Conservation (phyloP, 30 jellyfish, hydroid and myxozoan genomes). For the Aurelia sp. region DNA sequence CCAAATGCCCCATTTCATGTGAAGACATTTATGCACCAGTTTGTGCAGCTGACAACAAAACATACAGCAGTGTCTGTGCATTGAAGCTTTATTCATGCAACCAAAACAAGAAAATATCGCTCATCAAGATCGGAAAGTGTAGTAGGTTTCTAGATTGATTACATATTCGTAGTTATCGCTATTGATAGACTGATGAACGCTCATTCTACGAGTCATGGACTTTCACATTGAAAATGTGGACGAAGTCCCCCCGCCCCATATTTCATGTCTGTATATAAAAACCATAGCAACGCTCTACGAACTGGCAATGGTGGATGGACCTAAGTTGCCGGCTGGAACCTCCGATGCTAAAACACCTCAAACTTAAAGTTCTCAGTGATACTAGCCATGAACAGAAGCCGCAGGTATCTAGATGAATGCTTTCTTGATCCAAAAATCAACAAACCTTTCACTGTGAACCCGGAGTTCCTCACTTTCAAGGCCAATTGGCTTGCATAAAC, state of each 20-base stretch:
- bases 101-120: conserved; percentile 25
- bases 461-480: too few species aligned
- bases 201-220: not conserved
- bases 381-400: too few species aligned
- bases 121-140: conserved; percentile 74
- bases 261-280: too few species aligned
- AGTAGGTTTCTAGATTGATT: conserved; percentile 41
- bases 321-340: too few species aligned
- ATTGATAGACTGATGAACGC: not conserved
- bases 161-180: not conserved
- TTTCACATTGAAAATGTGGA: not conserved
- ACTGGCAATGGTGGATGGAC: too few species aligned
- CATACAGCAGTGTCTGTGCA: conserved; percentile 90
- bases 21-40: conserved; percentile 87
- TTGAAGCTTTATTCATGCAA: conserved; percentile 65
- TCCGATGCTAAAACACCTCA: too few species aligned
- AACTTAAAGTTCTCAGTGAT: too few species aligned
- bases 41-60: conserved; percentile 67
- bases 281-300: too few species aligned
- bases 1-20: conserved; percentile 79
- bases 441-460: too few species aligned
- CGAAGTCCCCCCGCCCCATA: not conserved
- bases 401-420: too few species aligned
- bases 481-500: too few species aligned
- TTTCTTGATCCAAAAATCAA: too few species aligned